Conservation (phyloP, 37 sponge, comb jelly and placozoan species). For the Eunapius fragilis region DNA sequence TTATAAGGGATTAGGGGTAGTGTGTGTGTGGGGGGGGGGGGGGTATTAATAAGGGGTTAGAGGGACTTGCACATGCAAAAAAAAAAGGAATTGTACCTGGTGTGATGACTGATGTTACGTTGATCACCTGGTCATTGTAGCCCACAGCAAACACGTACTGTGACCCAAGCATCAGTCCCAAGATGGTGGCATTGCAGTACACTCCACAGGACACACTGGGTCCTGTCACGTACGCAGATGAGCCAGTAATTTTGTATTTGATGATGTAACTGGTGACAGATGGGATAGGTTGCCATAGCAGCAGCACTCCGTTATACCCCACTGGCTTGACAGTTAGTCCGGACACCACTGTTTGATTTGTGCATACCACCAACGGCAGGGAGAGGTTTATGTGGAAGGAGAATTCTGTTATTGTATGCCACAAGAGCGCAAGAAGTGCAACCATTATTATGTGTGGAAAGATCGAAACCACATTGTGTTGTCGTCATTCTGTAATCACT, state of each 20-base stretch:
- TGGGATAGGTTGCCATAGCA: not conserved
- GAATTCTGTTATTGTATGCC: not conserved
- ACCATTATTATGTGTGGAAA: no score
- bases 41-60: no score
- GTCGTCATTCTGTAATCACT: no score
- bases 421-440: no score
- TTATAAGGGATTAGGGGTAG: no score
- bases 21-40: no score
- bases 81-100: not conserved
- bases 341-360: not conserved
- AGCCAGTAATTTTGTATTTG: not conserved
- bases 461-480: no score
- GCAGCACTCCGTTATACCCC: not conserved
- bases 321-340: not conserved
- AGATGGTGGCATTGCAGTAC: not conserved
- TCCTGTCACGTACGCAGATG: not conserved
- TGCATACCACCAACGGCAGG: not conserved
- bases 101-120: not conserved
- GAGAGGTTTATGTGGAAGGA: not conserved
- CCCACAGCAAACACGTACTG: not conserved
- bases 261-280: not conserved
- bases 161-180: not conserved
- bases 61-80: not conserved
- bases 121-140: not conserved
- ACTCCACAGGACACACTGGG: not conserved